phyloP scores from a whole-genome alignment of 2,113 vertebrate species.

The Genyomyrus donnyi region DNA sequence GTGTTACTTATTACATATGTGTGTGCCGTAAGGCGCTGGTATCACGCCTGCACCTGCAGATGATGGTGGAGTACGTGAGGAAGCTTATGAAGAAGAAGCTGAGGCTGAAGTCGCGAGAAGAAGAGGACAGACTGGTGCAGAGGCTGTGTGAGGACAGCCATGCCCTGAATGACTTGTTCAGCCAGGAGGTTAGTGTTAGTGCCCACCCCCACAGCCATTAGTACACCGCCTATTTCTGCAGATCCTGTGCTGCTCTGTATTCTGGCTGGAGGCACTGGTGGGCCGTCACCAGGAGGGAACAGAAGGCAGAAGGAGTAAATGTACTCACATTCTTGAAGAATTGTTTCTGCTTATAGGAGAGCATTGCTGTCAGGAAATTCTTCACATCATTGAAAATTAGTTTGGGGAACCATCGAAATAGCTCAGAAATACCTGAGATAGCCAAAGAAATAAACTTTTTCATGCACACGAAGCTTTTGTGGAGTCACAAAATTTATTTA shows the following conservation, averaged over 20 bases:
- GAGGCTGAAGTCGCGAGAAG: slow-evolving; percentile 50
- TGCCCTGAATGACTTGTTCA: slow-evolving; percentile 61
- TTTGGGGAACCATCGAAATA: background rate
- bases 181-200: slow-evolving; percentile 52
- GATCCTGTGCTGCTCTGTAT: too few species aligned
- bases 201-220: too few species aligned
- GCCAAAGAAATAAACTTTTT: background rate
- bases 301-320: background rate
- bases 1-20: background rate
- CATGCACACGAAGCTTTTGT: background rate
- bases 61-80: slow-evolving; percentile 67
- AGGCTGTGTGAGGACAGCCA: slow-evolving; percentile 51
- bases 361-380: background rate
- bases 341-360: background rate
- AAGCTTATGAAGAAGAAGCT: slow-evolving; percentile 66
- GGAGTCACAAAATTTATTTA: background rate
- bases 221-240: too few species aligned
- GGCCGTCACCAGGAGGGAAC: too few species aligned
- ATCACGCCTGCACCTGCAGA: slow-evolving; percentile 39
- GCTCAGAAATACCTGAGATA: background rate
- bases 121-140: slow-evolving; percentile 61
- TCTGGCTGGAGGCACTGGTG: too few species aligned
- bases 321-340: background rate
- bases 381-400: background rate
- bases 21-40: slow-evolving; percentile 57